Evolutionary conservation across 2,797 vertebrate genomes (phyloP).

Genomic region (Acipenser oxyrinchus): DNA sequence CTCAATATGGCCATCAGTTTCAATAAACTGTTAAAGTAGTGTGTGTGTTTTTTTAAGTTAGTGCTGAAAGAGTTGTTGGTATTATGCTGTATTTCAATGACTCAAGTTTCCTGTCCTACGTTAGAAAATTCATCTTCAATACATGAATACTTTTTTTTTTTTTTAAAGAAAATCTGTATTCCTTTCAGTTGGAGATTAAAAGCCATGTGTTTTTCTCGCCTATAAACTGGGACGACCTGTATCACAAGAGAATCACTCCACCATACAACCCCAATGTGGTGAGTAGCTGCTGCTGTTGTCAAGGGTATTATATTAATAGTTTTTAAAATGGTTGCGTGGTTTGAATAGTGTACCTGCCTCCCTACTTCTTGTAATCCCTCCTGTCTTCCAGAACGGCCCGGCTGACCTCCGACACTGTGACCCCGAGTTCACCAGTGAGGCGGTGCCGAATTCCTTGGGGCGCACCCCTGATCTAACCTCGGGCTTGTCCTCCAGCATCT

Average conservation of each 20-base stretch:
- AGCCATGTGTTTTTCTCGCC: constrained; percentile 85
- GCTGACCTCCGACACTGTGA: constrained; percentile 89
- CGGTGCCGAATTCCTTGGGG: constrained; percentile 80
- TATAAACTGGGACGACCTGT: constrained; percentile 97
- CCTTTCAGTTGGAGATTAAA: constrained; percentile 85
- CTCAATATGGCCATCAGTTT: too few species aligned
- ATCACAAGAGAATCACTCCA: constrained; percentile 88
- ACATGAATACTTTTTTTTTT: too few species aligned
- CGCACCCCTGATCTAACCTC: constrained; percentile 74
- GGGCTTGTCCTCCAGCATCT: constrained; percentile 68
- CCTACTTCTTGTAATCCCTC: background rate
- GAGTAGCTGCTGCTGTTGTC: constrained; percentile 37
- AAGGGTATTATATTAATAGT: background rate
- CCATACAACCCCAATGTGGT: constrained; percentile 97
- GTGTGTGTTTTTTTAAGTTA: background rate
- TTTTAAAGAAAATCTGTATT: constrained; percentile 19
- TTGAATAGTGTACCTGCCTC: background rate
- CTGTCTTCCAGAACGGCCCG: constrained; percentile 68
- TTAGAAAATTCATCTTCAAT: too few species aligned
- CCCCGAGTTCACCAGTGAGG: constrained; percentile 92
- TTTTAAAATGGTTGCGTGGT: too few species aligned
- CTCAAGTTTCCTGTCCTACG: too few species aligned
- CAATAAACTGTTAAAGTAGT: background rate
- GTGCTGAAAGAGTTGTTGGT: too few species aligned
- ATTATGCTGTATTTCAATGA: too few species aligned